Conservation (phyloP, 1,140 invertebrate species). For the Schlechtendalia chinensis region DNA sequence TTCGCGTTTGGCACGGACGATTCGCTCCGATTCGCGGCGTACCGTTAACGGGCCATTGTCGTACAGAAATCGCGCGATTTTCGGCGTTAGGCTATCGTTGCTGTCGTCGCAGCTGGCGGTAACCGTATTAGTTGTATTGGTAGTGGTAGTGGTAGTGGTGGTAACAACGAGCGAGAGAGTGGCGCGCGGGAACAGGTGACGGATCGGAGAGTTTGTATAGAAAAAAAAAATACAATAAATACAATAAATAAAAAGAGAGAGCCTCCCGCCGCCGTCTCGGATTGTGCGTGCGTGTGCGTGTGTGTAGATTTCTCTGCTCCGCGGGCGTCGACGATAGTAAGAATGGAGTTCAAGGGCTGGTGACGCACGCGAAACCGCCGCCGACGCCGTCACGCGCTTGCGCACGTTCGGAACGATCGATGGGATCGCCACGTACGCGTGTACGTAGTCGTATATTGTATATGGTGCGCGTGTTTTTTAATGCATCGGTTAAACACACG, state of each 20-base stretch:
- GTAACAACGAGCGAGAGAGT: not conserved
- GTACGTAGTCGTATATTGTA: not conserved
- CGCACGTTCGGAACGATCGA: slow-evolving; percentile 10
- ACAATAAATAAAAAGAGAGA: slow-evolving; percentile 8
- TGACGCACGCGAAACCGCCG: slow-evolving; percentile 14
- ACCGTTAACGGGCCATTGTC: no score
- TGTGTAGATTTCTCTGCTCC: not conserved
- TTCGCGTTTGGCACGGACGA: no score
- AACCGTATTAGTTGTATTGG: not conserved
- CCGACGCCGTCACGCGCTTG: not conserved
- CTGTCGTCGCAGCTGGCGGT: no score
- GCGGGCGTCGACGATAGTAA: not conserved
- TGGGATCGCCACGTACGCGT: not conserved
- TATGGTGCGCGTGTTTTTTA: not conserved
- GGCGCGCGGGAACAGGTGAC: slow-evolving; percentile 7
- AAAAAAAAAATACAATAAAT: not conserved
- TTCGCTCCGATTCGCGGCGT: no score
- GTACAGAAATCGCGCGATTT: no score
- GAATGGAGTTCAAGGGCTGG: slow-evolving; percentile 46
- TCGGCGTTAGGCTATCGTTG: no score
- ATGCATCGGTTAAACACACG: slow-evolving; percentile 24
- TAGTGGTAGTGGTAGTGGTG: not conserved
- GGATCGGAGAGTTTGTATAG: not conserved
- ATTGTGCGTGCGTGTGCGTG: not conserved
- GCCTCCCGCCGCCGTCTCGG: not conserved